A percentile compares a stretch with the other conserved stretches of the same genome.
phyloP scores from a whole-genome alignment of 1,140 invertebrate genomes.

The Hestina assimilis region DNA sequence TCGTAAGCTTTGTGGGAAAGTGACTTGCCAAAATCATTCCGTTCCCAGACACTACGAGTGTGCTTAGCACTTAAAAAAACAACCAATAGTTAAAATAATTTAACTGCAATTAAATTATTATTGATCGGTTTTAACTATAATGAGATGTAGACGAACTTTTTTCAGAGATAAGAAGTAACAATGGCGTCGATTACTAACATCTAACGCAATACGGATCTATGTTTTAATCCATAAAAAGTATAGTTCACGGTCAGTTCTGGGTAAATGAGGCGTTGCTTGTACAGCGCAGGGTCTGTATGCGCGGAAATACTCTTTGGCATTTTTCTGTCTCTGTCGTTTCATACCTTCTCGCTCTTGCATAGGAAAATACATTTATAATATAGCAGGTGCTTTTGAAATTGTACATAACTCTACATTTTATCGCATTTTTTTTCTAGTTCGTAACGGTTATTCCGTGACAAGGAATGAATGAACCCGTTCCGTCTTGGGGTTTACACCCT shows the following conservation, averaged over 20 bases:
- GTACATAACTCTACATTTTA: constrained; percentile 45
- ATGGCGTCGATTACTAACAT: constrained; percentile 48
- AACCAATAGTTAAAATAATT: constrained; percentile 12
- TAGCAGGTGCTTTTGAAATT: constrained; percentile 54
- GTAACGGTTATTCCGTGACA: constrained; percentile 48
- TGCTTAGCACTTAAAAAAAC: constrained; percentile 6
- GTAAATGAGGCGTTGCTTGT: constrained; percentile 34
- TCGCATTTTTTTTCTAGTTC: constrained; percentile 44
- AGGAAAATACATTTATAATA: constrained; percentile 16
- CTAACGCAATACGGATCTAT: constrained; percentile 56
- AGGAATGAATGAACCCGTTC: constrained; percentile 48
- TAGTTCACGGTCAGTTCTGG: constrained; percentile 61
- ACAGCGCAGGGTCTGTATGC: constrained; percentile 32
- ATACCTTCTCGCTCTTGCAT: constrained; percentile 2
- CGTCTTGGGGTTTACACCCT: constrained; percentile 39
- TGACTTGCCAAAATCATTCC: constrained; percentile 53
- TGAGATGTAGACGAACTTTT: constrained; percentile 40
- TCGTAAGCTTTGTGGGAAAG: constrained; percentile 56
- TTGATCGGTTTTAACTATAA: constrained; percentile 36
- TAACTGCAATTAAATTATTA: constrained; percentile 32
- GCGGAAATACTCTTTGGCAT: constrained; percentile 60
- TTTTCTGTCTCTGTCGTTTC: constrained; percentile 39
- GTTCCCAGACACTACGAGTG: constrained; percentile 16
- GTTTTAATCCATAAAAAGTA: constrained; percentile 59
- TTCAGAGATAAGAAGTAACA: constrained; percentile 46